Evolutionary conservation across 2,113 vertebrate species (phyloP), one percentile per base, ranked within the genome.

Genomic region (Rhinoderma darwinii): DNA sequence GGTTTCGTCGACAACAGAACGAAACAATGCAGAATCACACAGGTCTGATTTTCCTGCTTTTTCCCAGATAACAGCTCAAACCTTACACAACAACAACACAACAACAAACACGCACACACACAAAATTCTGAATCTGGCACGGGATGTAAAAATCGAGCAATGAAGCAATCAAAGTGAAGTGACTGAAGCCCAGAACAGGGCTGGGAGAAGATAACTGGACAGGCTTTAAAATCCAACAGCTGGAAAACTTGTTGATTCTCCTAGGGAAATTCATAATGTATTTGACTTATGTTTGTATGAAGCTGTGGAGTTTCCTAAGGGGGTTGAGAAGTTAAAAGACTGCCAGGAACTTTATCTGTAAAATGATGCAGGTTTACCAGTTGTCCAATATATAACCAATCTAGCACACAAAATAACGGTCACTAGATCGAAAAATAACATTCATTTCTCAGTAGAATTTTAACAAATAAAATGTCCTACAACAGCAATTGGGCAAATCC

Each of bases 221-320:
- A 94, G 92, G 92, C 93, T 95, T 95, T 92, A 93, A 90, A 93
- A 91, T 95, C 94, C 94, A 95, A 94, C 94, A 96, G 94, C 94
- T 96, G 95, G 94, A 94, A 95, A 94, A 95, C 89, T 94, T 95
- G 94, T 94, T 93, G 93, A 93, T 93, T 92, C 93, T 94, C 93
- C 92, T 88, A 94, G 94, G 94, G 90, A 95, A 94, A 94, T 93
- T 93, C 93, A 92, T 94, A 96, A 96, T 94, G 93, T 92, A 92
- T 95, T 95, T 94, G 95, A 94, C 93, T 95, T 94, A 95, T 95
- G 92, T 95, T 95, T 95, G 93, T 94, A 93, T 91, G 90, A 90
- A 94, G 91, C 89, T 93, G 90, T 9, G 78, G 89, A 93, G 89
- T 93, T 92, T 94, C 94, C 94, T 93, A 88, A 88, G 95, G 91